phyloP scores from a whole-genome alignment of 2,888 invertebrate genomes.

The Arge pagana region DNA sequence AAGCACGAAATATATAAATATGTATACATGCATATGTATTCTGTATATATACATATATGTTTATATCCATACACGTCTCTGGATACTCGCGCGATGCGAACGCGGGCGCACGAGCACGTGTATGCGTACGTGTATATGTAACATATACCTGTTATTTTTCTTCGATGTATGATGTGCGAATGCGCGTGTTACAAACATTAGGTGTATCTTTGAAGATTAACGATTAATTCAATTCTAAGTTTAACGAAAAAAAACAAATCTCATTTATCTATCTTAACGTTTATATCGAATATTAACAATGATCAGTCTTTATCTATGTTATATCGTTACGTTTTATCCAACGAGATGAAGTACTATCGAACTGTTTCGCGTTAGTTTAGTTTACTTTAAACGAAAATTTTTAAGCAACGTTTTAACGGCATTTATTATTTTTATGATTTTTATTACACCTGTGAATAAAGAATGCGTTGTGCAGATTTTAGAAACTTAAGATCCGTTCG shows the following conservation, averaged over 20 bases:
- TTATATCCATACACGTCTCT: conserved; percentile 8
- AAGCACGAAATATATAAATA: conserved; percentile 34
- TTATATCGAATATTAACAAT: conserved; percentile 12
- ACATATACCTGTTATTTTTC: conserved; percentile 41
- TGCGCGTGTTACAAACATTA: conserved; percentile 33
- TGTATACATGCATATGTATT: conserved; percentile 20
- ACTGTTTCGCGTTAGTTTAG: conserved; percentile 17
- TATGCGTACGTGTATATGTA: conserved; percentile 20
- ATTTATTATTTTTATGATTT: conserved; percentile 31
- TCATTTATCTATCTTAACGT: conserved; percentile 21
- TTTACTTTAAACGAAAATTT: conserved; percentile 6
- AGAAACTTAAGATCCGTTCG: conserved; percentile 9
- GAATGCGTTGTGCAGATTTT: conserved; percentile 7
- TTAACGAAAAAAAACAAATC: conserved; percentile 15
- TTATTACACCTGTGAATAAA: conserved; percentile 14
- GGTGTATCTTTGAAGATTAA: conserved; percentile 10
- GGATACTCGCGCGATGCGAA: too few species aligned
- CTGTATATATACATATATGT: conserved; percentile 4
- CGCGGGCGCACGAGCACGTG: too few species aligned
- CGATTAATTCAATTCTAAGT: conserved; percentile 1
- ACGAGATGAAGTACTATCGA: conserved; percentile 21
- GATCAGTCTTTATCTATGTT: conserved; percentile 19
- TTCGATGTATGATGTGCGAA: conserved; percentile 32
- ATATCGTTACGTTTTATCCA: conserved; percentile 16
- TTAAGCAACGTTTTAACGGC: conserved; percentile 23